phyloP scores from a whole-genome alignment of 1,140 invertebrate species.

The Heliothis subflexa region DNA sequence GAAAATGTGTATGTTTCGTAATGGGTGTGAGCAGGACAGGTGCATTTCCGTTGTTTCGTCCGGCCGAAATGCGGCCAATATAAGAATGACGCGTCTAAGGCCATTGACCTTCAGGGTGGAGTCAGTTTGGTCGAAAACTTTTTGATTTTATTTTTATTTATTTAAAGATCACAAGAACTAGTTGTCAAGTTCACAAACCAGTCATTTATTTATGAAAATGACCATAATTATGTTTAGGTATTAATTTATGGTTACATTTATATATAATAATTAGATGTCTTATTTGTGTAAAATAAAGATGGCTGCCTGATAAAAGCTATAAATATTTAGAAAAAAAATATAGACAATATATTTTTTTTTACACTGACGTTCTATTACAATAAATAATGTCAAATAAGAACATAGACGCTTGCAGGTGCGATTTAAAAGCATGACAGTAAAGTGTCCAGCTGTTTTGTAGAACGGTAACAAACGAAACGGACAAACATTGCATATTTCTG shows the following conservation, averaged over 20 bases:
- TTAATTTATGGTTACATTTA: not conserved
- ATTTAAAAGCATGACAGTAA: slow-evolving; percentile 1
- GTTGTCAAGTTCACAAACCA: not conserved
- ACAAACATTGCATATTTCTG: not conserved
- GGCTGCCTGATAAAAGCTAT: not conserved
- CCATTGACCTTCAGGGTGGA: slow-evolving; percentile 73
- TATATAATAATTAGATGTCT: not conserved
- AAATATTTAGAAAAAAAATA: slow-evolving; percentile 7
- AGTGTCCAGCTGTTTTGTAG: slow-evolving; percentile 19
- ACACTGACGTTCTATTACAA: not conserved
- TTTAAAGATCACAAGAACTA: slow-evolving; percentile 40
- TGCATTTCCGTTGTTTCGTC: slow-evolving; percentile 68
- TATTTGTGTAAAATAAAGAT: not conserved
- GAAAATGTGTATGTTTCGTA: slow-evolving; percentile 66
- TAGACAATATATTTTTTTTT: not conserved
- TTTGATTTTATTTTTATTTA: slow-evolving; percentile 57
- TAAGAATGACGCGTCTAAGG: slow-evolving; percentile 84
- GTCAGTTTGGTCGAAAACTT: slow-evolving; percentile 74
- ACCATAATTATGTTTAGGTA: not conserved
- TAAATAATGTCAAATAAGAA: slow-evolving; percentile 10
- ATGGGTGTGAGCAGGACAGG: slow-evolving; percentile 67
- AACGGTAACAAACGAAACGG: not conserved
- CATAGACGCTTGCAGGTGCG: slow-evolving; percentile 12
- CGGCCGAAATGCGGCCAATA: slow-evolving; percentile 83
- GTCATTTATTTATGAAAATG: not conserved